Evolutionary conservation across 2,888 invertebrate genomes (phyloP).

Genomic region (Heliothis peltigera): DNA sequence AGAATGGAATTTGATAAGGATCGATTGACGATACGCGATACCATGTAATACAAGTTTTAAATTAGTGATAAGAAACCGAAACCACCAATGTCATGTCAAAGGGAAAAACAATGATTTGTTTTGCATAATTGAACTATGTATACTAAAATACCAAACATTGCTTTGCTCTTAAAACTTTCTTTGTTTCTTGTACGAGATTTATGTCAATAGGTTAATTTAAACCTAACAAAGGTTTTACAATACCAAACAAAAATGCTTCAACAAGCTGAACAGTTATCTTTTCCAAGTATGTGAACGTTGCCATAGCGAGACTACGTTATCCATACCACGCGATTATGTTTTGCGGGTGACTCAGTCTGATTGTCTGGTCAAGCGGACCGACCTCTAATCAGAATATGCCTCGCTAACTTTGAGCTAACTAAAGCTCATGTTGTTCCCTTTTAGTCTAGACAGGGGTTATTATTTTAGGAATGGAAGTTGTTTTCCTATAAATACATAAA

Average conservation of each 20-base stretch:
- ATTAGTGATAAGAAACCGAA: conserved; percentile 36
- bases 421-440: conserved; percentile 24
- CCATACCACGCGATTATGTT: conserved; percentile 27
- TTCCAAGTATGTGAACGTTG: conserved; percentile 24
- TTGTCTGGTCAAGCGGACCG: conserved; percentile 34
- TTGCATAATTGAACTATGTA: no score
- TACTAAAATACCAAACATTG: not conserved
- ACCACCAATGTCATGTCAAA: conserved; percentile 23
- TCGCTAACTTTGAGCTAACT: conserved; percentile 23
- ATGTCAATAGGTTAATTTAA: conserved; percentile 24
- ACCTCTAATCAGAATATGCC: conserved; percentile 36
- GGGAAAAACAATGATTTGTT: not conserved
- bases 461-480: conserved; percentile 16
- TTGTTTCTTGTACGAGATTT: conserved; percentile 10
- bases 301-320: conserved; percentile 18
- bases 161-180: not conserved
- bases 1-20: conserved; percentile 61
- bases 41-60: conserved; percentile 25
- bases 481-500: not conserved
- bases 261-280: conserved; percentile 33
- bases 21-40: conserved; percentile 43
- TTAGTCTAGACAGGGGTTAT: conserved; percentile 47
- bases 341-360: conserved; percentile 30
- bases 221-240: conserved; percentile 32
- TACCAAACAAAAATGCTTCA: conserved; percentile 37